Conservation (phyloP, 2,888 invertebrate species). For the Trachelus iudaicus region DNA sequence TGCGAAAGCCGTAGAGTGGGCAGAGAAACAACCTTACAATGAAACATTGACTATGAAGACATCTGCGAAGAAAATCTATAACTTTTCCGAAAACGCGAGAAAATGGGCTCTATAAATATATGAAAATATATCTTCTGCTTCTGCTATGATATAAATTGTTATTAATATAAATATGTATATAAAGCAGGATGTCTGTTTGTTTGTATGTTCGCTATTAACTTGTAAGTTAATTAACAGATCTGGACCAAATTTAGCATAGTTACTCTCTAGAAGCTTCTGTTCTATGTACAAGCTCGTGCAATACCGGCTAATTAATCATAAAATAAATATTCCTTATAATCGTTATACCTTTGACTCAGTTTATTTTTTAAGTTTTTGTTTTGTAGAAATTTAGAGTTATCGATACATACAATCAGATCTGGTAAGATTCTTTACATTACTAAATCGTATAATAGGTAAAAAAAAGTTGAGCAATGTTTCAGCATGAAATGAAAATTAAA, state of each 20-base stretch:
- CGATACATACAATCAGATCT: neutral
- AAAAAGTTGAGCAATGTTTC: neutral
- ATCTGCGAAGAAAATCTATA: neutral
- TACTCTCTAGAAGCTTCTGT: too few relatives aligned
- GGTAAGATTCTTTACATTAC: neutral
- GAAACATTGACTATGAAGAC: too few relatives aligned
- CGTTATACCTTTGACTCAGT: neutral
- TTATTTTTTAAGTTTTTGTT: neutral
- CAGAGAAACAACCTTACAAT: neutral
- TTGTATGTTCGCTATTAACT: too few relatives aligned
- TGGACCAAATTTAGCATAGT: too few relatives aligned
- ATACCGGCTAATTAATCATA: neutral
- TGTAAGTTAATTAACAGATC: too few relatives aligned
- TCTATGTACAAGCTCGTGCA: too few relatives aligned
- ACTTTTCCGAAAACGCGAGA: neutral
- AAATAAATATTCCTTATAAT: neutral
- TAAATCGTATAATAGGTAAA: neutral
- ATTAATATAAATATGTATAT: too few relatives aligned
- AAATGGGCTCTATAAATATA: neutral
- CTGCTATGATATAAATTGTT: too few relatives aligned
- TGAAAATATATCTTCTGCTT: neutral
- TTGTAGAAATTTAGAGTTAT: neutral
- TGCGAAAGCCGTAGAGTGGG: conserved; percentile 23
- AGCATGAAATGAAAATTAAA: neutral
- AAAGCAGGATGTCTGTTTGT: too few relatives aligned